Conservation (phyloP, 2,113 vertebrate species). For the Pachycephala philippinensis region DNA sequence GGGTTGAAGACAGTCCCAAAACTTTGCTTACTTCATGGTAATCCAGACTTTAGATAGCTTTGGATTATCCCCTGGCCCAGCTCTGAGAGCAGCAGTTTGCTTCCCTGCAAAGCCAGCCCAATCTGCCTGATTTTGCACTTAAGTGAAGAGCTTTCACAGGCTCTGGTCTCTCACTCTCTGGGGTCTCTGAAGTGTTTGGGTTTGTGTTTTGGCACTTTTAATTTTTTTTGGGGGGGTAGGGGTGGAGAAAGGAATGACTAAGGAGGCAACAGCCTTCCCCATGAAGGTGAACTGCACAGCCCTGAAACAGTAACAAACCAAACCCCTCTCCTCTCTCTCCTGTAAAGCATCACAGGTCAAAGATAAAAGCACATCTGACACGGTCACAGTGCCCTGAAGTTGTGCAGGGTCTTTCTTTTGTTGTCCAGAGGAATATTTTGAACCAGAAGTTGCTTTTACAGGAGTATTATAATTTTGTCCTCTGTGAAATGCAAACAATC, state of each 20-base stretch:
- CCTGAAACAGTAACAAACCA: not conserved
- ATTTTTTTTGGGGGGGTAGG: rapidly evolving
- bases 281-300: not conserved
- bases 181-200: not conserved
- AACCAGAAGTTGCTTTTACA: not conserved
- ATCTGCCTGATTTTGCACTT: not conserved
- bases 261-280: not conserved
- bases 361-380: not conserved
- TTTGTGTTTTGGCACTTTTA: not conserved
- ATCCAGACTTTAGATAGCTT: not conserved
- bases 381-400: not conserved
- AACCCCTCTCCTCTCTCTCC: not conserved
- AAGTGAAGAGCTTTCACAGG: not conserved
- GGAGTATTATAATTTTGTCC: not conserved
- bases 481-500: not conserved
- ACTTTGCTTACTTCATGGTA: rapidly evolving
- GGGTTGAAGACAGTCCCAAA: not conserved
- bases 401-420: not conserved
- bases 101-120: not conserved
- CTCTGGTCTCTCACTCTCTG: not conserved
- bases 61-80: not conserved
- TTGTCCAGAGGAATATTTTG: not conserved
- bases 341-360: not conserved
- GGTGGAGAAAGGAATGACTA: not conserved
- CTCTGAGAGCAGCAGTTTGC: not conserved